Base-by-base conservation (phyloP, 2,888 invertebrate genomes). In the Lissonota sp. region DNA sequence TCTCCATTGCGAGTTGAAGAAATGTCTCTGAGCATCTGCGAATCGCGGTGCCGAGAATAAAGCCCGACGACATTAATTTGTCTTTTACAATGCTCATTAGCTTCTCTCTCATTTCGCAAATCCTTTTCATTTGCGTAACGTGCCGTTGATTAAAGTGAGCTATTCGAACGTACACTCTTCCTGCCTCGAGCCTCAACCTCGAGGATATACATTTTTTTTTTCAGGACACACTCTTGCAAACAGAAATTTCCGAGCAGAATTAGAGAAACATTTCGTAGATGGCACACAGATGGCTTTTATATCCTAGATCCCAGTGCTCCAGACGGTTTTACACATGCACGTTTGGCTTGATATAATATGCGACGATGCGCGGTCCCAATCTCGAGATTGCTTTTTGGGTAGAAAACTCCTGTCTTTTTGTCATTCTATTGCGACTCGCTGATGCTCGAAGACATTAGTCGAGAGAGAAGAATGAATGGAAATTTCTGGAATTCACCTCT, bases 331-430 rank as follows among this genome's bases (percentile, higher is more conserved):
- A 8, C 26, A 8, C 26, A 26, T 26, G 1, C 26, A 26, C 7
- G 8, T 53, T 26, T 8, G 44, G 60, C 67, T 14, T 26, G 5
- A 7, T 14, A 16, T 8, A 8, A 2, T 16, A 37, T 55, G 44
- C 12, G 8, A 40, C 14, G 10, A 14, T 26, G 39, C 58, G 8
- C 7, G 14, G 6, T 12, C 39, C 37, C n/a, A 70, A 58, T 70
- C 12, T 63, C 37, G 46, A 49, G 67, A 62, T 69, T 76, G 62
- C 69, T 55, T 62, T n/a, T n/a, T 37, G 46, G 6, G 14, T 0
- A 46, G 26, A 53, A 44, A 60, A 26, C 60, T 51, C 8, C 14
- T 39, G 10, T 62, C 16, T 12, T 26, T 26, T 26, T 26, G 26
- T 3, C 26, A 26, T 26, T 4, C 14, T 40, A 44, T 62, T 37